A percentile compares a stretch with the other conserved stretches of the same genome.
These are phyloP conservation scores for Pandemis heparana DNA, from an alignment of 2,888 invertebrate species.

Conservation along the genomic window DNA sequence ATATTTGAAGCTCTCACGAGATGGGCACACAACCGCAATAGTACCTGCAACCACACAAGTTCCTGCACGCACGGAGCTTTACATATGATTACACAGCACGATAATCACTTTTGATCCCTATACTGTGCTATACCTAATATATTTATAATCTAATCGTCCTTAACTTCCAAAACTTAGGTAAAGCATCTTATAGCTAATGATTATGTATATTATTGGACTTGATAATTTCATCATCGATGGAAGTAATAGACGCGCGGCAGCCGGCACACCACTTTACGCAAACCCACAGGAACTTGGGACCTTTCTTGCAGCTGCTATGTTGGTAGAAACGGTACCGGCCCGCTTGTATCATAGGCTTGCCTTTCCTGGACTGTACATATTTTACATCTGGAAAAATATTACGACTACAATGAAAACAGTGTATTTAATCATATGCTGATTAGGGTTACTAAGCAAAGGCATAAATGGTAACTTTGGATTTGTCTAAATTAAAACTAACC, in stretches of 20 bases:
- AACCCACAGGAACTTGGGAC: constrained; percentile 34
- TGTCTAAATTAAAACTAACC: not conserved
- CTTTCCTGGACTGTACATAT: constrained; percentile 33
- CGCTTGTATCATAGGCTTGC: constrained; percentile 43
- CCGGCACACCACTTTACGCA: constrained; percentile 29
- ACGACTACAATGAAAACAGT: not conserved
- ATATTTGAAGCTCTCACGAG: too few relatives aligned
- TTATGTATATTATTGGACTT: constrained; percentile 23
- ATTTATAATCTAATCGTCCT: too few relatives aligned
- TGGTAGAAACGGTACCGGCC: constrained; percentile 45
- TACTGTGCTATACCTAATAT: too few relatives aligned
- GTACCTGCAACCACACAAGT: too few relatives aligned
- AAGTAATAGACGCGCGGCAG: constrained; percentile 29
- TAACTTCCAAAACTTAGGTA: not conserved
- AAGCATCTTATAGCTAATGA: not conserved
- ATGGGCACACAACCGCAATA: too few relatives aligned
- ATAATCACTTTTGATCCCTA: too few relatives aligned
- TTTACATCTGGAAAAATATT: constrained; percentile 23
- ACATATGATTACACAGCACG: too few relatives aligned
- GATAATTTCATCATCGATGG: constrained; percentile 13
- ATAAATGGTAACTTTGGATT: not conserved
- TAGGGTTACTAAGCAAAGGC: too few relatives aligned
- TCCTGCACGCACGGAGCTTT: too few relatives aligned
- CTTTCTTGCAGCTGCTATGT: constrained; percentile 19
- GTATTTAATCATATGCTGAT: not conserved